Evolutionary conservation across 2,888 invertebrate species (phyloP).

Genomic region (Hypolimnas misippus): DNA sequence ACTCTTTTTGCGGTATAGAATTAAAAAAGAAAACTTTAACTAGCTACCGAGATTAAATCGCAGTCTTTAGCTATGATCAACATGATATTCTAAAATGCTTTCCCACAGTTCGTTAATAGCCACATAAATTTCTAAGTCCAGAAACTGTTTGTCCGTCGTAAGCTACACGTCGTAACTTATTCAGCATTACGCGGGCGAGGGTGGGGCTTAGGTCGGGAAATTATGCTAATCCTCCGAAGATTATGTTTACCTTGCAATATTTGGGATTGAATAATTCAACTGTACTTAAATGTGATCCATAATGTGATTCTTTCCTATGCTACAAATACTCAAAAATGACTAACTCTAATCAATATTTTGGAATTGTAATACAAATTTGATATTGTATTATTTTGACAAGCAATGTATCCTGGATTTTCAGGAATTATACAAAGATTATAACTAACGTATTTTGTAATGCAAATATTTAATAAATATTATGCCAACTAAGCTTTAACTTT

Average conservation of each 20-base stretch:
- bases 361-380: too few species aligned
- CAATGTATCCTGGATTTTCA: too few species aligned
- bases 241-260: conserved; percentile 9
- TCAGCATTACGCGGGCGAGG: conserved; percentile 17
- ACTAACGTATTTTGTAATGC: too few species aligned
- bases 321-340: too few species aligned
- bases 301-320: too few species aligned
- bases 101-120: conserved; percentile 9
- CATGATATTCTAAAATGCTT: not conserved
- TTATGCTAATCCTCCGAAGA: conserved; percentile 6
- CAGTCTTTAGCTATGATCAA: not conserved
- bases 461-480: too few species aligned
- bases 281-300: not conserved
- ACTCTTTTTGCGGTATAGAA: too few species aligned
- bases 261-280: not conserved
- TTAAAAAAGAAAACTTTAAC: too few species aligned
- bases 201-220: conserved; percentile 8
- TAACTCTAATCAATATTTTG: too few species aligned
- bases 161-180: conserved; percentile 19
- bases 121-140: conserved; percentile 20
- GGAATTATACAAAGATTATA: too few species aligned
- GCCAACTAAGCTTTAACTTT: too few species aligned
- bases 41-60: not conserved
- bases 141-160: conserved; percentile 22
- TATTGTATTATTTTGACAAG: too few species aligned